Base-by-base conservation (phyloP, 1,140 invertebrate genomes). In the Antheraea mylitta region DNA sequence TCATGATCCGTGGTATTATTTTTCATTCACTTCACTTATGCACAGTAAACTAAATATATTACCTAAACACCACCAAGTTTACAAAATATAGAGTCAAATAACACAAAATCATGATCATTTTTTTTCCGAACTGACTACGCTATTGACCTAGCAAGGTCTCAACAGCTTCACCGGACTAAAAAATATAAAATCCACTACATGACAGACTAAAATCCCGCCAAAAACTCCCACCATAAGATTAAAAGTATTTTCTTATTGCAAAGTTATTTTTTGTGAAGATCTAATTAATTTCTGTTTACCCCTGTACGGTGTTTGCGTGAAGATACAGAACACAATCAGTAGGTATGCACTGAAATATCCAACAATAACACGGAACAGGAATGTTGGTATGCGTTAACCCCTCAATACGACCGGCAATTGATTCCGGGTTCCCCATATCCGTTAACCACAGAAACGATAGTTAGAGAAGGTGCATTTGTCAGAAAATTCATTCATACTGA, bases 381-480 rank as follows among this genome's bases (percentile, higher is more conserved):
- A 53, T 53, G 45, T 53, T 6, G 45, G 45, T 16, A 53, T 53
- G 45, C 45, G 45, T 53, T 53, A 53, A 53, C 45, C 45, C 45
- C 45, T n/a, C 45, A 16, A 53, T 53, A 53, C 45, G 45, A 53
- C 45, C 45, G 45, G 45, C 45, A 53, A 53, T 53, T 53, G 45
- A 53, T 53, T 53, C 45, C 45, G 45, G 45, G 45, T 16, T 53
- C 16, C 45, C 22, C 45, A 16, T 53, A 53, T 16, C 45, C 11
- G 11, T 16, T 53, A 53, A 16, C 45, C 11, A 53, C 11, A 7
- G 45, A 53, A 53, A 53, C 11, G 45, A 53, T 13, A 13, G 5
- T 13, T 6, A n/a, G 7, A 53, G 45, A 53, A 53, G 10, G 45
- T 53, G 11, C 45, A 53, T 16, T 53, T 16, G 16, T 16, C 45